These are phyloP conservation scores for Danio albolineatus DNA, from an alignment of 2,797 vertebrate species.

Conservation along the genomic window DNA sequence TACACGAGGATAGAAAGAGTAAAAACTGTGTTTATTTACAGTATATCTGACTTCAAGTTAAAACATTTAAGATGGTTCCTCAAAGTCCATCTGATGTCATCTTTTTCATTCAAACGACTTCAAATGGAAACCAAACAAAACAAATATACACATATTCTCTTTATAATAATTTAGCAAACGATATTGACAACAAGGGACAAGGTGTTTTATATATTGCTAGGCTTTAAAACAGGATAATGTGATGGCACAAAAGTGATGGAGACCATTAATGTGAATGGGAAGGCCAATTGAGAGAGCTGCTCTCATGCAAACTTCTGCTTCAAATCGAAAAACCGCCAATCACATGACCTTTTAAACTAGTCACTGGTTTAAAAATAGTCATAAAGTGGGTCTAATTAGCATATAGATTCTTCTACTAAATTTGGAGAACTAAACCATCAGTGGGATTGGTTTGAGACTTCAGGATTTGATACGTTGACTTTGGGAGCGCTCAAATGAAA, in stretches of 20 bases:
- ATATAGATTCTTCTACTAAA: constrained; percentile 25
- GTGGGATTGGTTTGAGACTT: constrained; percentile 30
- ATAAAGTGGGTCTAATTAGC: constrained; percentile 28
- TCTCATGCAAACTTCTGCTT: constrained; percentile 21
- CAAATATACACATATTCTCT: constrained; percentile 76
- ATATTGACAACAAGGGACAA: constrained; percentile 70
- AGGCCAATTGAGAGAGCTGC: constrained; percentile 25
- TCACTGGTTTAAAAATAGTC: constrained; percentile 9
- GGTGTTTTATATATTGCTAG: constrained; percentile 74
- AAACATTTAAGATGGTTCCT: constrained; percentile 60
- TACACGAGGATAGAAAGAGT: constrained; percentile 70
- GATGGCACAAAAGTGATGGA: constrained; percentile 46
- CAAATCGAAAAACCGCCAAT: constrained; percentile 6
- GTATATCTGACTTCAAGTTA: constrained; percentile 65
- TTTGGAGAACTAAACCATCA: not conserved
- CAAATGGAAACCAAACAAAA: constrained; percentile 66
- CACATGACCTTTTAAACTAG: constrained; percentile 20
- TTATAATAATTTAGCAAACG: constrained; percentile 73
- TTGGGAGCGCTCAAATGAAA: constrained; percentile 7
- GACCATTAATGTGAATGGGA: constrained; percentile 14
- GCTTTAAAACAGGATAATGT: constrained; percentile 62
- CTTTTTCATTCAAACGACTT: constrained; percentile 65
- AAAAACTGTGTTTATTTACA: constrained; percentile 67
- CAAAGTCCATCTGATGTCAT: constrained; percentile 61
- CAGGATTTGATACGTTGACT: constrained; percentile 13